These are phyloP conservation scores for Siderastrea siderea DNA, from an alignment of 92 coral and sea anemone genomes.

Conservation along the genomic window DNA sequence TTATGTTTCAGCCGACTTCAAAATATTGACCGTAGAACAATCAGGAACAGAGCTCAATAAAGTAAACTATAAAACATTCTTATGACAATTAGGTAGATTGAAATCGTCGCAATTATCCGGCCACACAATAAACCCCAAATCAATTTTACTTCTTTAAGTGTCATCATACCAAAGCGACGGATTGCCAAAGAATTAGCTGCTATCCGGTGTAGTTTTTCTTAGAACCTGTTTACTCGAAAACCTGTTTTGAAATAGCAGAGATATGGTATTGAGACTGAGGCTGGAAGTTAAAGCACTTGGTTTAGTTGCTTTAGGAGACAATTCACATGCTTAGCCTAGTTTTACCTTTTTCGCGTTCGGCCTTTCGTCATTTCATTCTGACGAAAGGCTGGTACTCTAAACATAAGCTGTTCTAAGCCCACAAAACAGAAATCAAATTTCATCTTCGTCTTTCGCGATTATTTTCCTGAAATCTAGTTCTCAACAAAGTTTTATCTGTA, in stretches of 20 bases:
- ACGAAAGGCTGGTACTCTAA: not conserved
- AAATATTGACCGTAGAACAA: not conserved
- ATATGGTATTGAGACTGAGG: too few relatives aligned
- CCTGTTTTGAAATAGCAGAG: too few relatives aligned
- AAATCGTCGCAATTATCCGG: not conserved
- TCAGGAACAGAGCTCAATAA: not conserved
- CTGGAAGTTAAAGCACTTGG: too few relatives aligned
- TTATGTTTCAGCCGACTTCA: too few relatives aligned
- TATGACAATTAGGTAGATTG: not conserved
- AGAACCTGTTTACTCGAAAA: too few relatives aligned
- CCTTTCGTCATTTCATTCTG: not conserved
- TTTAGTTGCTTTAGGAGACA: too few relatives aligned
- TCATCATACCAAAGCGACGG: too few relatives aligned
- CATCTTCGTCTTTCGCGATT: not conserved
- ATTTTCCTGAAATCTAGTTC: not conserved
- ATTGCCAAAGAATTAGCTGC: too few relatives aligned
- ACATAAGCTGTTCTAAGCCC: not conserved
- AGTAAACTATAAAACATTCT: conserved; percentile 16
- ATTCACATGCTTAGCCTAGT: not conserved
- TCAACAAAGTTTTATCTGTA: not conserved
- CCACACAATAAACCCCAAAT: not conserved
- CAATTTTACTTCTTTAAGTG: not conserved
- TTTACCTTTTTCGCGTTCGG: not conserved
- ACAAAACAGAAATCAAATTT: not conserved
- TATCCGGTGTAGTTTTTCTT: too few relatives aligned